Percentiles rank a stretch among this genome's conserved stretches.
Evolutionary conservation across 2,797 vertebrate species (phyloP).

Genomic region (Erithacus rubecula): DNA sequence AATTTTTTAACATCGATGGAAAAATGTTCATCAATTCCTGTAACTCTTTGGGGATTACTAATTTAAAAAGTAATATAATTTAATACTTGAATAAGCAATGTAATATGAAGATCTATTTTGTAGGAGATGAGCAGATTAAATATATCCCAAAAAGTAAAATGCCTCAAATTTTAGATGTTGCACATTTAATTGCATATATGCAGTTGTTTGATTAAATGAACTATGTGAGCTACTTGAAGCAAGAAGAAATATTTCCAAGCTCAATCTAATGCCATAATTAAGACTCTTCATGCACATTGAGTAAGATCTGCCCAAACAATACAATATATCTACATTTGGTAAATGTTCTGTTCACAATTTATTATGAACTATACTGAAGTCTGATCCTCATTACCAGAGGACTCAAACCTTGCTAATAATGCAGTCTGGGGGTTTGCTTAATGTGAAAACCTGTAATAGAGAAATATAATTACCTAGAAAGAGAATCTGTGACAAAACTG

Average conservation of each 20-base stretch:
- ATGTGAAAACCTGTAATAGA: constrained; percentile 79
- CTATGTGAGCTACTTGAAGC: background rate
- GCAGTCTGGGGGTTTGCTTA: constrained; percentile 81
- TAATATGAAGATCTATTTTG: background rate
- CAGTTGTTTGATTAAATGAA: background rate
- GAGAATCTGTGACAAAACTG: background rate
- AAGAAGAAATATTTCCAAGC: constrained; percentile 29
- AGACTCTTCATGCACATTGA: constrained; percentile 83
- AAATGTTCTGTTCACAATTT: constrained; percentile 85
- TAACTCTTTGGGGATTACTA: background rate
- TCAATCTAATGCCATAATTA: constrained; percentile 85
- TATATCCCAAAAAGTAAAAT: background rate
- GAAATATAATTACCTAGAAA: background rate
- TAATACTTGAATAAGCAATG: background rate
- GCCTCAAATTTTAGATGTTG: background rate
- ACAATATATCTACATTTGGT: constrained; percentile 85
- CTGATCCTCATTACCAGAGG: constrained; percentile 82
- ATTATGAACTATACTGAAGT: constrained; percentile 81
- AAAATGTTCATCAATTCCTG: background rate
- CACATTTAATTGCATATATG: background rate
- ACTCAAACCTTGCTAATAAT: constrained; percentile 80
- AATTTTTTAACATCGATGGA: background rate
- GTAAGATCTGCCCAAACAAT: constrained; percentile 84
- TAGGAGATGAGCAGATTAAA: background rate
- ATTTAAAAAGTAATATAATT: background rate